A percentile compares a stretch with the other conserved stretches of the same genome.
Evolutionary conservation across 2,797 vertebrate species (phyloP).

Genomic region (Thunnus albacares): DNA sequence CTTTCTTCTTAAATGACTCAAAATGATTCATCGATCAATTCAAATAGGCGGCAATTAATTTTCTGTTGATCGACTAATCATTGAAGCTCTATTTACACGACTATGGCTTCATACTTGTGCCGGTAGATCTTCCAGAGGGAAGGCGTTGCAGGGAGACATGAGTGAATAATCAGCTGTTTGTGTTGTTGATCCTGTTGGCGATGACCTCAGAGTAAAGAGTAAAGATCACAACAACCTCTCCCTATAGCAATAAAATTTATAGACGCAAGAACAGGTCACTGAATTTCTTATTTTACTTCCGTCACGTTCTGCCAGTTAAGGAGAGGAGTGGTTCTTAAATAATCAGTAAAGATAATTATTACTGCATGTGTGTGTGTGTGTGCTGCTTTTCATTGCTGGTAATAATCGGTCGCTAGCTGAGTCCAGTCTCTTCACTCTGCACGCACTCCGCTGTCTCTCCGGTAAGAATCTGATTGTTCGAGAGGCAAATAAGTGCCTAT

Average conservation of each 20-base stretch:
- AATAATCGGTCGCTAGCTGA: not conserved
- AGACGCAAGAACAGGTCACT: not conserved
- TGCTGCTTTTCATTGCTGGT: not conserved
- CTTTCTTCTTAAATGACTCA: too few species aligned
- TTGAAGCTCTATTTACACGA: too few species aligned
- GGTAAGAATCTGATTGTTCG: constrained; percentile 24
- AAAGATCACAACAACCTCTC: constrained; percentile 49
- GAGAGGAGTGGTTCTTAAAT: not conserved
- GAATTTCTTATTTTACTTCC: constrained; percentile 11
- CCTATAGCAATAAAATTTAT: constrained; percentile 37
- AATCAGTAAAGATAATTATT: constrained; percentile 5
- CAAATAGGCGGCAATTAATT: rapidly evolving
- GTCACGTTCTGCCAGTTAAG: not conserved
- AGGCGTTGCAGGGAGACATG: not conserved
- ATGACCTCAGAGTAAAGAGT: constrained; percentile 7
- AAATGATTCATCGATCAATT: too few species aligned
- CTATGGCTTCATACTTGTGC: not conserved
- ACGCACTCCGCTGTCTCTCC: not conserved
- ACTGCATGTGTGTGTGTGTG: not conserved
- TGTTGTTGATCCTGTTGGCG: not conserved
- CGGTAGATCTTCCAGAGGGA: not conserved
- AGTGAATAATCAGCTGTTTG: not conserved
- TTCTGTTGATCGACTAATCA: too few species aligned
- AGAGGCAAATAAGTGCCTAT: constrained; percentile 37
- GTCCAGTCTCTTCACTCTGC: not conserved